Evolutionary conservation across 2,888 invertebrate species (phyloP).

Genomic region (Atrina japonica): DNA sequence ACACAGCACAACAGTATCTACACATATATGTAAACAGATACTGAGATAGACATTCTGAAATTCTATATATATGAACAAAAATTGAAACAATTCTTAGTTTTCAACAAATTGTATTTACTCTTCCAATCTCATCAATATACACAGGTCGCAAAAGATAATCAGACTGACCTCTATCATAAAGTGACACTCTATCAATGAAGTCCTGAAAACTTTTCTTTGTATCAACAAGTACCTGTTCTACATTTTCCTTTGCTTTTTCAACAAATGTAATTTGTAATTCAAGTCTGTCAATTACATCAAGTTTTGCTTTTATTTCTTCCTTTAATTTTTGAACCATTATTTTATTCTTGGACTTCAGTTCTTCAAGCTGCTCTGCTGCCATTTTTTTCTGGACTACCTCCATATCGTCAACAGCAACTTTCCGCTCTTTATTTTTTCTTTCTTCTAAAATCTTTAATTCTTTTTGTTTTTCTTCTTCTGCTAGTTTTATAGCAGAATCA

Average conservation of each 20-base stretch:
- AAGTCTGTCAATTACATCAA: slow-evolving; percentile 46
- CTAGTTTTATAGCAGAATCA: slow-evolving; percentile 51
- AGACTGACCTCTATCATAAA: slow-evolving; percentile 58
- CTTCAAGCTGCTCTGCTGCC: slow-evolving; percentile 56
- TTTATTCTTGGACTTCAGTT: slow-evolving; percentile 55
- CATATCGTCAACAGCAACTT: slow-evolving; percentile 59
- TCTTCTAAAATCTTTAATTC: slow-evolving; percentile 52
- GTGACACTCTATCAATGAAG: slow-evolving; percentile 66
- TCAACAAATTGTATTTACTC: slow-evolving; percentile 13
- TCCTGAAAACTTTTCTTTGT: slow-evolving; percentile 65
- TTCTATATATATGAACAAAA: no score
- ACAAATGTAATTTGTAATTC: slow-evolving; percentile 48
- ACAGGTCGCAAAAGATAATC: slow-evolving; percentile 67
- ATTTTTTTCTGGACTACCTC: slow-evolving; percentile 57
- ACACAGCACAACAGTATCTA: no score
- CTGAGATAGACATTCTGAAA: no score
- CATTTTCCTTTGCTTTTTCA: slow-evolving; percentile 53
- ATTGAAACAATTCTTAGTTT: background rate
- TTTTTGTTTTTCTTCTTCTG: slow-evolving; percentile 55
- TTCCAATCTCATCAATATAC: slow-evolving; percentile 65
- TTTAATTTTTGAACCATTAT: slow-evolving; percentile 52
- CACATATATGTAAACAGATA: no score
- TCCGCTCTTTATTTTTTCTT: slow-evolving; percentile 59
- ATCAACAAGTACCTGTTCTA: slow-evolving; percentile 60
- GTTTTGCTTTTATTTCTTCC: slow-evolving; percentile 47